Conservation (phyloP, 2,797 vertebrate species). For the Trachops cirrhosus region DNA sequence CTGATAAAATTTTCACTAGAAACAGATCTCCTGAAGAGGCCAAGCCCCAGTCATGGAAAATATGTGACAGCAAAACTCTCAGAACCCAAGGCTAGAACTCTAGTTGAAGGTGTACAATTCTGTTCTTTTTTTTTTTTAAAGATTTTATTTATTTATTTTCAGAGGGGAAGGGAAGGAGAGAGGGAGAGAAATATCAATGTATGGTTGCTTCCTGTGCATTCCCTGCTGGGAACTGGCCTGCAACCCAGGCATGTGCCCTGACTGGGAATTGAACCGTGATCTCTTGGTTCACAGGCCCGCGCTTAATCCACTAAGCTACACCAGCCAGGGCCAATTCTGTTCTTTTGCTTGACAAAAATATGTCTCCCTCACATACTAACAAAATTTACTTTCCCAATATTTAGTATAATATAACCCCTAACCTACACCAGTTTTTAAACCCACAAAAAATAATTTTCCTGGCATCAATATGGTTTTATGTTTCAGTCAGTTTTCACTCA, state of each 20-base stretch:
- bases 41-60: neutral
- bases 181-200: too few species aligned
- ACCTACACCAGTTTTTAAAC: neutral
- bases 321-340: too few species aligned
- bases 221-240: too few species aligned
- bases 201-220: too few species aligned
- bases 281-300: too few species aligned
- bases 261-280: too few species aligned
- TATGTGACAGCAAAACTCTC: neutral
- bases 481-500: constrained; percentile 8
- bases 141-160: too few species aligned
- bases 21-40: neutral
- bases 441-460: constrained; percentile 13
- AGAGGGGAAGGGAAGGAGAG: too few species aligned
- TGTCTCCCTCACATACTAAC: neutral
- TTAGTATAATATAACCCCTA: neutral
- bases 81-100: neutral
- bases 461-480: neutral
- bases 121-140: too few species aligned
- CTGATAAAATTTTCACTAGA: neutral
- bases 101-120: neutral
- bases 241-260: too few species aligned
- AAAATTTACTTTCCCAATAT: neutral
- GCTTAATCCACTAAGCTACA: too few species aligned
- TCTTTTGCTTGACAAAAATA: constrained; percentile 25